Base-by-base conservation (phyloP, 1,140 invertebrate genomes). In the Dendrolimus punctatus region DNA sequence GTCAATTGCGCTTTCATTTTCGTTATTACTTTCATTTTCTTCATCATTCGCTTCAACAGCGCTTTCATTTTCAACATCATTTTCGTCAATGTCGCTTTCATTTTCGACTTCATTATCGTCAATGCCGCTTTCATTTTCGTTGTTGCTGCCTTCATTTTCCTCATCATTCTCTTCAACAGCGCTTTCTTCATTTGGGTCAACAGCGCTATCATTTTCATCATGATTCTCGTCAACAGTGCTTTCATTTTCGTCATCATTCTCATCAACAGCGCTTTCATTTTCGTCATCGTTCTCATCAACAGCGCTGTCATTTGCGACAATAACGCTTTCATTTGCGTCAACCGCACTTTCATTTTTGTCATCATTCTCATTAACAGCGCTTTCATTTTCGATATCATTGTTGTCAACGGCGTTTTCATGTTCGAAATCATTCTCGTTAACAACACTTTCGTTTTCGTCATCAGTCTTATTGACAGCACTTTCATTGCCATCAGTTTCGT, bases 361-460 rank as follows among this genome's bases (percentile, higher is more conserved):
- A 8, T 45, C 47, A n/a, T 6, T 6, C 40, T 47, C 48, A 39
- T 47, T n/a, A 39, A 40, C 9, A 23, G 5, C 10, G 10, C 51
- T 37, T 49, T 53, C 39, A 55, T 62, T 49, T 51, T 68, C 60
- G 42, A 64, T 51, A 54, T 53, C 51, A 40, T 64, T 57, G 37
- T 46, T 10, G 9, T 41, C 44, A 38, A n/a, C 44, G 4, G 44
- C 36, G 23, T 49, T 42, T 6, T 58, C 46, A 8, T 39, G 6
- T 49, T 52, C 46, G 8, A 9, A 23, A 39, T 51, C 37, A 39
- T 54, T 39, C 2, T 39, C 44, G 10, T 42, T 40, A 4, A 36
- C 41, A 49, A 53, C 47, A n/a, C 49, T 39, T 38, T 41, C 38
- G 6, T 8, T 36, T 49, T 40, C 40, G 2, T 57, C 40, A 8